Evolutionary conservation across 2,113 vertebrate genomes (phyloP).

Genomic region (Phodopus roborovskii): DNA sequence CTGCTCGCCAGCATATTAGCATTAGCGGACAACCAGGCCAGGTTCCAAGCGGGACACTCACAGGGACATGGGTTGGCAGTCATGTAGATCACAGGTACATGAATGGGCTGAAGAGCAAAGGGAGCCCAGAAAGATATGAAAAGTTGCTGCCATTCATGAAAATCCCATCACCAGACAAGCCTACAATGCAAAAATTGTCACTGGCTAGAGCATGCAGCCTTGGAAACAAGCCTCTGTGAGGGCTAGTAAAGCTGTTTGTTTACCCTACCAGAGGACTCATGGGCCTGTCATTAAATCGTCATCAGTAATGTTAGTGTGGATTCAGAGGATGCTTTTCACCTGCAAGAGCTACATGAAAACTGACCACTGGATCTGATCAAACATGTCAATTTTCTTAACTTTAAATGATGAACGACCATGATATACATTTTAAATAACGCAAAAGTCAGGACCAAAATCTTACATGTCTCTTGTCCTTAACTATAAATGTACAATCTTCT

Average conservation of each 20-base stretch:
- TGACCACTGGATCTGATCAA: background rate
- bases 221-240: background rate
- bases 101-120: slow-evolving; percentile 67
- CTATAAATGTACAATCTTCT: background rate
- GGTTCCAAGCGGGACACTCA: slow-evolving; percentile 42
- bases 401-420: background rate
- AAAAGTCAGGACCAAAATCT: slow-evolving; percentile 24
- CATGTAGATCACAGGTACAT: slow-evolving; percentile 27
- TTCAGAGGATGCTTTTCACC: background rate
- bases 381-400: background rate
- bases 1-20: slow-evolving; percentile 42
- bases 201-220: background rate
- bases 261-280: background rate
- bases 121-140: slow-evolving; percentile 69
- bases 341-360: background rate
- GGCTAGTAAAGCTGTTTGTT: background rate
- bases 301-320: background rate
- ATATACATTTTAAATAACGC: slow-evolving; percentile 13
- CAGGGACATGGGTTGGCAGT: slow-evolving; percentile 46
- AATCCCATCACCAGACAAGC: background rate
- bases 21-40: slow-evolving; percentile 1
- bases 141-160: slow-evolving; percentile 42
- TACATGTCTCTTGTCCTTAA: slow-evolving; percentile 2
- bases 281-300: background rate
- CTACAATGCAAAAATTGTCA: background rate